Percentiles rank a stretch among this genome's conserved stretches.
These are phyloP conservation scores for Heterodera carotae DNA, from an alignment of 1,140 invertebrate genomes.

Conservation along the genomic window DNA sequence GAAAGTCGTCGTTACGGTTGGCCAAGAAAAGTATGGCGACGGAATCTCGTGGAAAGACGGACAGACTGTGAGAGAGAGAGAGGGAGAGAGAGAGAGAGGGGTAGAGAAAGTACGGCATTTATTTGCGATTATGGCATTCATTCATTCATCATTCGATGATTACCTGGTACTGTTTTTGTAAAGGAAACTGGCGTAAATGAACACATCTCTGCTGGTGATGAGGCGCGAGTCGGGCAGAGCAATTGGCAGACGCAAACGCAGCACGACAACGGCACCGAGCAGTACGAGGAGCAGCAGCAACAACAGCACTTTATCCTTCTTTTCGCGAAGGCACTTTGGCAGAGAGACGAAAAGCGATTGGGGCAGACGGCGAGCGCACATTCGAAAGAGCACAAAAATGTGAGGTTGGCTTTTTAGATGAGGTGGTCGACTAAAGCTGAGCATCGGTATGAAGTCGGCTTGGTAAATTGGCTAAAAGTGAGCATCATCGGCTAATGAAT, in stretches of 20 bases:
- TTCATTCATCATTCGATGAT: too few relatives aligned
- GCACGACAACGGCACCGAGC: too few relatives aligned
- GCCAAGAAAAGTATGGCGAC: not conserved
- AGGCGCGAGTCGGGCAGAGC: not conserved
- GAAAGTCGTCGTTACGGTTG: conserved; percentile 14
- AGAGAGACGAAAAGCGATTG: not conserved
- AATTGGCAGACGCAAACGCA: not conserved
- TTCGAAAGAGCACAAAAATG: not conserved
- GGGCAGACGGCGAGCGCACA: not conserved
- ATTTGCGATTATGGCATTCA: too few relatives aligned
- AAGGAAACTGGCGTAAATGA: conserved; percentile 12
- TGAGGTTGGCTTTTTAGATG: too few relatives aligned
- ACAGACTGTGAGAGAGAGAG: not conserved
- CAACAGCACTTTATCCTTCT: not conserved
- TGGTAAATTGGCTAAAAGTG: too few relatives aligned
- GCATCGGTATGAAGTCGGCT: too few relatives aligned
- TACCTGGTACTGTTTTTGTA: conserved; percentile 8
- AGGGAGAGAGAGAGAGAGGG: not conserved
- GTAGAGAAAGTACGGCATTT: not conserved
- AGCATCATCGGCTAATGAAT: too few relatives aligned
- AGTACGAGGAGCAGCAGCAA: not conserved
- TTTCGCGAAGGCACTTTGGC: not conserved
- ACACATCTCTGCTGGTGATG: conserved; percentile 1
- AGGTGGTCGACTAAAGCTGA: too few relatives aligned
- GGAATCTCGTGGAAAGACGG: not conserved